Evolutionary conservation across 2,113 vertebrate species (phyloP), one percentile per base, ranked within the genome.

Genomic region (Jaculus jaculus): DNA sequence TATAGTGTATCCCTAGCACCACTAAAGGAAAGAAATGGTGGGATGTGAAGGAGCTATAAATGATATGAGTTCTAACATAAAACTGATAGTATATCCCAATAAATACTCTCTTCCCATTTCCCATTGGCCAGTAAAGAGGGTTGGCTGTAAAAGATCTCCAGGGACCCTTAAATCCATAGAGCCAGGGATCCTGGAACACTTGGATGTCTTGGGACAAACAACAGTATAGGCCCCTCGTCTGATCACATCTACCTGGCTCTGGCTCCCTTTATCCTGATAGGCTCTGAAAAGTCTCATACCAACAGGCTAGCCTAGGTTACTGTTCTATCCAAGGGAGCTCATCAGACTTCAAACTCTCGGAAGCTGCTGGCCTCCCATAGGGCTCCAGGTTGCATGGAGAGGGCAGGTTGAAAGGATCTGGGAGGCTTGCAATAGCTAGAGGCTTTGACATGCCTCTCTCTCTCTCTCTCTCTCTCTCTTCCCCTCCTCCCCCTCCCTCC

Each of bases 81-180:
- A 87, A 24, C 23, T 88, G 24, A 30, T 11, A 65, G 18, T 18
- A 0, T 51, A 13, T 77, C 34, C 65, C 23, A 37, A 60, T 54
- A 34, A 65, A 75, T 34, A 3, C n/a, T 71, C 37, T 3, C 65
- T 77, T 84, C 21, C 34, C 24, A 42, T 69, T 87, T 84, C 61
- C 81, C 34, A 34, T 34, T 16, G 0, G 23, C 23, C 39, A 90
- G n/a, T 84, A 39, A 71, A 92, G 30, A 51, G n/a, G 24, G 32
- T 71, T 86, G 26, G 32, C 60, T 54, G 8, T 17, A 2, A 60
- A 93, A 74, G 9, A 4, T 63, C 73, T 84, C 60, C 24, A 65
- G 74, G 39, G 32, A 83, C 26, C 61, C 61, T 65, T 69, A 75
- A 37, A 65, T 61, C 73, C 86, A 87, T 72, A 77, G 42, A 30